A percentile compares a stretch with the other conserved stretches of the same genome.
These are phyloP conservation scores for Clarias pachynema DNA, from an alignment of 2,797 vertebrate genomes.

Conservation along the genomic window DNA sequence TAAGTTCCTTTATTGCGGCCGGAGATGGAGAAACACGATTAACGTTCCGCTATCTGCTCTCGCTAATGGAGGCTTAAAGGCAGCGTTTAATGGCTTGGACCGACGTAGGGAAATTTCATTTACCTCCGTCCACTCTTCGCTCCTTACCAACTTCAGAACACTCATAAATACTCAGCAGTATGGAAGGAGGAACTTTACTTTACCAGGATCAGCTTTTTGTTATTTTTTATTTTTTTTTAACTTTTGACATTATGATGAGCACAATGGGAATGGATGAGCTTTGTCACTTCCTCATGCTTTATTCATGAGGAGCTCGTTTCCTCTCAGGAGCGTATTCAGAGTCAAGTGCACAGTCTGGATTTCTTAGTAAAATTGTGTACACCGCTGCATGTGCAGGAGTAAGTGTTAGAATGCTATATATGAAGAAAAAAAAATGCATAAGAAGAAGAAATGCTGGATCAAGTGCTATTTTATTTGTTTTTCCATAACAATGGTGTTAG, in stretches of 20 bases:
- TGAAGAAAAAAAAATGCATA: neutral
- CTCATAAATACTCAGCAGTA: slow-evolving; percentile 20
- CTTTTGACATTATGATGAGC: slow-evolving; percentile 5
- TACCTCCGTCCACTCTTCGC: neutral
- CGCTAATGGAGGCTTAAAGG: slow-evolving; percentile 31
- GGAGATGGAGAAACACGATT: slow-evolving; percentile 14
- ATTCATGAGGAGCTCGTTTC: neutral
- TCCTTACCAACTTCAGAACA: neutral
- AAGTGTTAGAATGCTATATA: neutral
- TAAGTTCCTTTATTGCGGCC: slow-evolving; percentile 5
- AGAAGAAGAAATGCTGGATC: neutral
- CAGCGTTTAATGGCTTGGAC: slow-evolving; percentile 20
- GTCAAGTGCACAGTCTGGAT: neutral
- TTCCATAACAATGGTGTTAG: neutral
- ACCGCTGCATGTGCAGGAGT: too few relatives aligned
- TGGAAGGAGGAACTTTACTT: neutral
- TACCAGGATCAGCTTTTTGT: neutral
- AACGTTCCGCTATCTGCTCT: slow-evolving; percentile 21
- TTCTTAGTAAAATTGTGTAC: neutral
- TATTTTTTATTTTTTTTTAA: neutral
- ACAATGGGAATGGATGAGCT: neutral
- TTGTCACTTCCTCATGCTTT: slow-evolving; percentile 10
- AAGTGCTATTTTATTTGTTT: neutral
- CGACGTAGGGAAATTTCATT: slow-evolving; percentile 21
- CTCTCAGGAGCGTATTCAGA: neutral